A percentile compares a stretch with the other conserved stretches of the same genome.
phyloP scores from a whole-genome alignment of 2,888 invertebrate genomes.

The Stenotaenia linearis region DNA sequence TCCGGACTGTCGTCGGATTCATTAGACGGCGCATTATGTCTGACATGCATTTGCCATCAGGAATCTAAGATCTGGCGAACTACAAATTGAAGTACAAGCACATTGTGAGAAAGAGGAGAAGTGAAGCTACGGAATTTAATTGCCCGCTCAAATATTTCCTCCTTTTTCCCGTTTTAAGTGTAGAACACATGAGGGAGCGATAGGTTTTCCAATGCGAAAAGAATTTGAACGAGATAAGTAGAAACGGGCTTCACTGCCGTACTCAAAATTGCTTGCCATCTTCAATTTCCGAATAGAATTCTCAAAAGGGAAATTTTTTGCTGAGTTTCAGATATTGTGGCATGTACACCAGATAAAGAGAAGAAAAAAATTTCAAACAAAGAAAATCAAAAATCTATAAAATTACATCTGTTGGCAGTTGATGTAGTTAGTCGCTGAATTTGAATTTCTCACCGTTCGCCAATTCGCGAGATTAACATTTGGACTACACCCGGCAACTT shows the following conservation, averaged over 20 bases:
- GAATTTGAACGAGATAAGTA: conserved; percentile 22
- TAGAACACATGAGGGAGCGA: not conserved
- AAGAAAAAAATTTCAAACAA: not conserved
- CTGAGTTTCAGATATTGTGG: not conserved
- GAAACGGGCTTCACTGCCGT: not conserved
- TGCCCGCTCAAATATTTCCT: not conserved
- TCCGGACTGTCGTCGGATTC: conserved; percentile 2
- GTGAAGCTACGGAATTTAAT: not conserved
- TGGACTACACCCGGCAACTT: not conserved
- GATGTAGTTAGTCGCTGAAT: not conserved
- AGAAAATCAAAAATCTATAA: conserved; percentile 23
- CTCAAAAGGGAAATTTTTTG: conserved; percentile 10
- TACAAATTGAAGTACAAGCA: not conserved
- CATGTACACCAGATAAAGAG: not conserved
- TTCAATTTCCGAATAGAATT: conserved; percentile 3
- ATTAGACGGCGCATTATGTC: not conserved
- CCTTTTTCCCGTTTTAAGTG: not conserved
- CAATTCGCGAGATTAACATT: not conserved
- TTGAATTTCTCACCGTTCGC: not conserved
- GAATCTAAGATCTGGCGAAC: not conserved
- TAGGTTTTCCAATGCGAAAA: conserved; percentile 15
- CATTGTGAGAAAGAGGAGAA: not conserved
- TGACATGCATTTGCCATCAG: conserved; percentile 29
- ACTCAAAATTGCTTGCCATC: conserved; percentile 1
- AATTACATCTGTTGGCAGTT: not conserved